These are phyloP conservation scores for Alosa alosa DNA, from an alignment of 2,113 vertebrate genomes.

Conservation along the genomic window DNA sequence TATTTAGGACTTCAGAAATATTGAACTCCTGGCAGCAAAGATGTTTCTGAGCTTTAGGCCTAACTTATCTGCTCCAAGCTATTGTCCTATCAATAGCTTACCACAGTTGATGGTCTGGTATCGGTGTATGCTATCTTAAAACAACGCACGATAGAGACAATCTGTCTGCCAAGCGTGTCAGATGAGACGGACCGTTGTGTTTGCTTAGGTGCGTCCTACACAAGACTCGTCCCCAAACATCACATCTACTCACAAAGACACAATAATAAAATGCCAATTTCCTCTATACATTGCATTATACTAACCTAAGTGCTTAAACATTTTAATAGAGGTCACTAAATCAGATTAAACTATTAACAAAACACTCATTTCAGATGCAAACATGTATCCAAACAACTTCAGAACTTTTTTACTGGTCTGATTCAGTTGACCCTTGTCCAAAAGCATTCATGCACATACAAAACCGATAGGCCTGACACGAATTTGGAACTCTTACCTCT, in stretches of 20 bases:
- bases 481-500: slow-evolving; percentile 71
- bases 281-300: neutral
- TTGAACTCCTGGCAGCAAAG: neutral
- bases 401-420: neutral
- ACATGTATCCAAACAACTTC: neutral
- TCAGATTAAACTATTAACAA: neutral
- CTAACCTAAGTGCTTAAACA: neutral
- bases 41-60: neutral
- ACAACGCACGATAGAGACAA: slow-evolving; percentile 48
- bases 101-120: slow-evolving; percentile 59
- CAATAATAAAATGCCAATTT: slow-evolving; percentile 22
- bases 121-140: slow-evolving; percentile 51
- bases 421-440: neutral
- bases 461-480: neutral
- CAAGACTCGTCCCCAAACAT: slow-evolving; percentile 9
- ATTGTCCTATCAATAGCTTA: slow-evolving; percentile 55
- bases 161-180: slow-evolving; percentile 3
- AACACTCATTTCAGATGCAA: neutral
- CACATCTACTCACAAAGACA: neutral
- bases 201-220: slow-evolving; percentile 31
- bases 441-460: neutral
- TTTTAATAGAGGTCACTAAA: neutral
- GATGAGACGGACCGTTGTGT: slow-evolving; percentile 16
- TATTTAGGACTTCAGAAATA: neutral
- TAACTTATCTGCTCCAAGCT: neutral